Base-by-base conservation (phyloP, 1,140 invertebrate species). In the Liolophura sinensis region DNA sequence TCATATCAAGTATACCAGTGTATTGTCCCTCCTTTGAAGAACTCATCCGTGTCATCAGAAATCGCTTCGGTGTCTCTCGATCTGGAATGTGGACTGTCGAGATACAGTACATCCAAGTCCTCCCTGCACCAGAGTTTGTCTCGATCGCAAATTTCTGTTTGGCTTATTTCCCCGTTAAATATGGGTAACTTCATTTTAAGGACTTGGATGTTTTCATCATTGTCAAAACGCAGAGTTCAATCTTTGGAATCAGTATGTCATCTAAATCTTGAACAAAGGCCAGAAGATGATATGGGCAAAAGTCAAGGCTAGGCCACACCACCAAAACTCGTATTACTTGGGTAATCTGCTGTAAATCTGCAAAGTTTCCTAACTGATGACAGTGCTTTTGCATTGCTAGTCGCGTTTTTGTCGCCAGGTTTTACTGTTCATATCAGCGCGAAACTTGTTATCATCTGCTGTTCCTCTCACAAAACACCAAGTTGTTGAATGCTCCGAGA, bases 391-490 rank as follows among this genome's bases (percentile, higher is more conserved):
- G 59, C 4, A 76, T 7, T 22, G 62, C 60, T 25, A 47, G 18
- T 27, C 67, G 62, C 1, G 65, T 68, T 25, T 52, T 59, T 68
- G 64, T 15, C 65, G 59, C 75, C 75, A 77, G 0, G 65, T 20
- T 24, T 48, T 57, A 20, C 49, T 20, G 15, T 64, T 20, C 54
- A 62, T 50, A 14, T 64, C 55, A 14, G 68, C 58, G 60, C 66
- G 55, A 54, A 67, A 70, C 4, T 67, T 67, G 20, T 65, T 64
- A n/a, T n/a, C n/a, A n/a, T n/a, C 75, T 56, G 65, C 47, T 31
- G 64, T 50, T 1, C 75, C 75, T 52, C 73, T 60, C 1, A 75
- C 46, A 62, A 71, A 72, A 57, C 69, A 72, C 75, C 75, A 77
- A 46, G 60, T 59, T 12, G 75, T 73, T 18, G 65, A 65, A 51